Conservation (phyloP, 2,888 invertebrate genomes). For the Falcaria lacertinaria region DNA sequence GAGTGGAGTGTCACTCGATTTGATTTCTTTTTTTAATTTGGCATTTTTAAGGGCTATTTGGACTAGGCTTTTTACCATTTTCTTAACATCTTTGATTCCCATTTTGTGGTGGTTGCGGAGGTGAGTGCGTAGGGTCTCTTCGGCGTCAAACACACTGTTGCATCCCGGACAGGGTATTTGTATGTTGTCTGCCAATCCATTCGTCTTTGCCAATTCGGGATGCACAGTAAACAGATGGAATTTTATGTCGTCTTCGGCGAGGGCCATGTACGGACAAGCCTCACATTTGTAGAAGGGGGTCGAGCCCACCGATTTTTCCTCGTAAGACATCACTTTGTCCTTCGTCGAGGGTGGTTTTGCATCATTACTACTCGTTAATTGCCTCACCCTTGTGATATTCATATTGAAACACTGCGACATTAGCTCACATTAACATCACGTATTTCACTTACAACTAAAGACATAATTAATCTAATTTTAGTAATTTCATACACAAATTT, state of each 20-base stretch:
- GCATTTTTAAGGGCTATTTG: slow-evolving; percentile 68
- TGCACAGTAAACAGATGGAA: slow-evolving; percentile 74
- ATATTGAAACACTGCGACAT: slow-evolving; percentile 42
- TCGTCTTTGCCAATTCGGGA: slow-evolving; percentile 69
- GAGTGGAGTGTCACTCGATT: slow-evolving; percentile 22
- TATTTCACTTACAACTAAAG: no score
- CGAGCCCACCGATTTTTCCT: slow-evolving; percentile 71
- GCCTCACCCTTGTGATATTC: slow-evolving; percentile 37
- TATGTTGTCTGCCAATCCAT: slow-evolving; percentile 73
- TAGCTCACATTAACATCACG: neutral
- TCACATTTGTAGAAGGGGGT: slow-evolving; percentile 77
- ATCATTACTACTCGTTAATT: slow-evolving; percentile 23
- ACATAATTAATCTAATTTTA: no score
- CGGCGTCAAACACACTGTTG: slow-evolving; percentile 81
- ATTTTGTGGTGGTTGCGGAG: slow-evolving; percentile 85
- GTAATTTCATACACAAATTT: no score
- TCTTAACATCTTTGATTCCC: slow-evolving; percentile 78
- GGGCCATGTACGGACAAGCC: slow-evolving; percentile 76
- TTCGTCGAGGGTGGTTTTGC: slow-evolving; percentile 39
- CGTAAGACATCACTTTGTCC: slow-evolving; percentile 70
- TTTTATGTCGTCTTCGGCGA: slow-evolving; percentile 74
- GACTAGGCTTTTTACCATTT: slow-evolving; percentile 78
- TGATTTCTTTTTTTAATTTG: slow-evolving; percentile 62
- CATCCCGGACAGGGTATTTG: slow-evolving; percentile 84
- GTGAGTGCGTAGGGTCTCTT: slow-evolving; percentile 82